Evolutionary conservation across 2,113 vertebrate genomes (phyloP), one percentile per base, ranked within the genome.

Genomic region (Petroica traversi): DNA sequence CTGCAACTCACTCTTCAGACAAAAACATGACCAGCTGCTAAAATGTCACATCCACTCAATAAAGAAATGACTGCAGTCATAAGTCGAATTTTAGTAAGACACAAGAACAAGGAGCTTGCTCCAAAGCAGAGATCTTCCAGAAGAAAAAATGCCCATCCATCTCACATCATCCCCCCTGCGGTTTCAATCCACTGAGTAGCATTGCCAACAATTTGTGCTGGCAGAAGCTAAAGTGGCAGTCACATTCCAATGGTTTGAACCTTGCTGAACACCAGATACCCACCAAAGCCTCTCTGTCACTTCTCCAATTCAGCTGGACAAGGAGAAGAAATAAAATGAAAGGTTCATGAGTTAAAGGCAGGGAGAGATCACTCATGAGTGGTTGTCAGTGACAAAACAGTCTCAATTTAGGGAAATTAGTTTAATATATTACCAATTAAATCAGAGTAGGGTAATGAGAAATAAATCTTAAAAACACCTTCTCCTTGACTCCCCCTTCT

Each of bases 221-320:
- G 93, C 82, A 95, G 85, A 82, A 94, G 72, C 31, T 95, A 57
- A 96, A 88, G 34, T 41, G 38, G 45, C 58, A 87, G 72, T 82
- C 91, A 84, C 28, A 22, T 16, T 33, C 34, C 0, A 0, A 34
- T 49, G 46, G 33, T 48, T 55, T 55, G 54, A 74, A 67, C 19
- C 31, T 62, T 0, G 0, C 34, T 36, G 46, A 19, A 74, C 34
- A 54, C 13, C 29, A 61, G 45, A 11, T 14, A 46, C 22, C 31
- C 45, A 64, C 19, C 46, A 43, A 67, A 49, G 34, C 11, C 4
- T 17, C 34, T n/a, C 26, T 11, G 43, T n/a, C 16, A 38, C 11
- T 38, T 26, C 34, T n/a, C 26, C 40, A 52, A 26, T 58, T 67
- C 59, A 67, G 33, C 40, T n/a, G 41, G 18, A 55, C 6, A 25